Percentiles rank a stretch among this genome's conserved stretches.
Conservation (phyloP, 2,888 invertebrate genomes). For the Caenorhabditis sp. region DNA sequence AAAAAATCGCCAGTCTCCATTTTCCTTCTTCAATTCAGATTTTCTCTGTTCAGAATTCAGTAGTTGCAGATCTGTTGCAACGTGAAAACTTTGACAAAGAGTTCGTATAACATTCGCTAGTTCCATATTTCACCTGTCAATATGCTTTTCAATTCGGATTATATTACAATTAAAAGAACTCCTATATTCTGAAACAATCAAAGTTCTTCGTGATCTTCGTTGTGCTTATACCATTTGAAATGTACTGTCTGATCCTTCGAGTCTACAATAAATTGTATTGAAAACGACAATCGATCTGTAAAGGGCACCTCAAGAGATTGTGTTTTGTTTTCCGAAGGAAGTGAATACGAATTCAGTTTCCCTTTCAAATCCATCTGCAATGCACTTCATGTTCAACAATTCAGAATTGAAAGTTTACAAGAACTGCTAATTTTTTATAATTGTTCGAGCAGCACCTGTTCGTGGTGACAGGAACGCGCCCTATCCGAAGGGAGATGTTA, state of each 20-base stretch:
- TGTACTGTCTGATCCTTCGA: background rate
- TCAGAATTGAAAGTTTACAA: background rate
- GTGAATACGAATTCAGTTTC: background rate
- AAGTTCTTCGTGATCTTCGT: background rate
- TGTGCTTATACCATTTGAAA: background rate
- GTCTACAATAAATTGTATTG: background rate
- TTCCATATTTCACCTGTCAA: too few relatives aligned
- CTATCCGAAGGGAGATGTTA: background rate
- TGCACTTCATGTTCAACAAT: background rate
- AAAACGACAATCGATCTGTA: constrained; percentile 1
- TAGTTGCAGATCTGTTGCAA: too few relatives aligned
- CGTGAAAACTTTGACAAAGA: too few relatives aligned
- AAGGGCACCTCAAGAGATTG: background rate
- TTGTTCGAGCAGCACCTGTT: background rate
- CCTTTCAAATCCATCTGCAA: background rate
- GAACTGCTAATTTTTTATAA: background rate
- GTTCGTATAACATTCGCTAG: too few relatives aligned
- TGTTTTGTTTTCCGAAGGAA: background rate
- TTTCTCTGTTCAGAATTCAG: too few relatives aligned
- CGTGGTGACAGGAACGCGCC: background rate
- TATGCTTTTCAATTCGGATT: too few relatives aligned
- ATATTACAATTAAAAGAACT: too few relatives aligned
- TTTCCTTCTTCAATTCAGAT: too few relatives aligned
- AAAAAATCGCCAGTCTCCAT: too few relatives aligned
- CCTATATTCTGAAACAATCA: too few relatives aligned